These are phyloP conservation scores for Tenthredo mesomela DNA, from an alignment of 2,888 invertebrate genomes.

Conservation along the genomic window DNA sequence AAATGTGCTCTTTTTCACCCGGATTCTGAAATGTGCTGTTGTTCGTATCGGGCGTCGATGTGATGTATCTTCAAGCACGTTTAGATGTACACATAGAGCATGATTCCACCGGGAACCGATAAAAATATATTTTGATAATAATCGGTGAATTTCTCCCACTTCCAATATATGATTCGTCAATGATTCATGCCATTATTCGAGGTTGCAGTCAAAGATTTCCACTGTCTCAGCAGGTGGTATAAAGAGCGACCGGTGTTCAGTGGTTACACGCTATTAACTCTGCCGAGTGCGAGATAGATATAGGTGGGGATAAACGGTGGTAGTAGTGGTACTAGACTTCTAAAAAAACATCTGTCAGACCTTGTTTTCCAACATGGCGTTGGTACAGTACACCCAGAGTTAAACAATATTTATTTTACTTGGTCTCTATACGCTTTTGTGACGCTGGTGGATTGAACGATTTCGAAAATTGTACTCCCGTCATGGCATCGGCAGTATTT, in stretches of 20 bases:
- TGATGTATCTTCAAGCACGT: neutral
- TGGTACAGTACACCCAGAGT: neutral
- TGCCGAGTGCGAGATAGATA: neutral
- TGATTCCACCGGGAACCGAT: no score
- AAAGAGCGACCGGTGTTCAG: constrained; percentile 35
- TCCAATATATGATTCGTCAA: neutral
- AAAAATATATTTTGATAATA: no score
- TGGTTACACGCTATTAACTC: constrained; percentile 33
- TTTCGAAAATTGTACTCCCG: no score
- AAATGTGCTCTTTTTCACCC: no score
- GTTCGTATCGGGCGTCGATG: no score
- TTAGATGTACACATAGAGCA: no score
- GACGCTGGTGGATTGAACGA: no score
- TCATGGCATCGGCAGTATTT: no score
- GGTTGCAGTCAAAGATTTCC: neutral
- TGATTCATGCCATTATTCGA: neutral
- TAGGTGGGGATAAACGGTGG: neutral
- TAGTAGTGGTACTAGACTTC: neutral
- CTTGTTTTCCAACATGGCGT: neutral
- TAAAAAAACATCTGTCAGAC: constrained; percentile 18
- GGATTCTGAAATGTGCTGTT: no score
- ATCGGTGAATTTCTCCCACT: neutral
- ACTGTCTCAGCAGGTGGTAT: constrained; percentile 31
- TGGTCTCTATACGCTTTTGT: no score
- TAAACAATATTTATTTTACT: neutral